Evolutionary conservation across 2,113 vertebrate species (phyloP).

Genomic region (Pelobates fuscus): DNA sequence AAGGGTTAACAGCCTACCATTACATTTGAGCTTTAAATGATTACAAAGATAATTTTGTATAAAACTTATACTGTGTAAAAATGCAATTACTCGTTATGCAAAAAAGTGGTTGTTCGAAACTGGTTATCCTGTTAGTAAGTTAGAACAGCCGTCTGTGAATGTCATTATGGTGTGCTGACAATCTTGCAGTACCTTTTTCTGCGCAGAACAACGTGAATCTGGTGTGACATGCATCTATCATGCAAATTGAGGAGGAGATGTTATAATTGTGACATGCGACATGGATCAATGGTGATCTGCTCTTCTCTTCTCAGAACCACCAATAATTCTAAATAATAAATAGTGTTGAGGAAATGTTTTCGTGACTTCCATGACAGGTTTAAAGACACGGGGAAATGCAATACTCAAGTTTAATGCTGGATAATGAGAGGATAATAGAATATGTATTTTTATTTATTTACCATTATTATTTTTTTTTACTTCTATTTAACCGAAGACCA

Average conservation of each 20-base stretch:
- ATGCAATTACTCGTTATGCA: too few relatives aligned
- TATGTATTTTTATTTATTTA: too few relatives aligned
- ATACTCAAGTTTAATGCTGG: conserved; percentile 1
- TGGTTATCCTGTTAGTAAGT: background rate
- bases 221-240: conserved; percentile 27
- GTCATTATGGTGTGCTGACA: conserved; percentile 1
- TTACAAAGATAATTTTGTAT: too few relatives aligned
- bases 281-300: conserved; percentile 28
- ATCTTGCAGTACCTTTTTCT: background rate
- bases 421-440: conserved; percentile 24
- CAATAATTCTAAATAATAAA: conserved; percentile 40
- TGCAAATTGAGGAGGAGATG: conserved; percentile 29
- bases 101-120: background rate
- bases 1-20: too few relatives aligned
- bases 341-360: conserved; percentile 1
- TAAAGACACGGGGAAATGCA: conserved; percentile 8
- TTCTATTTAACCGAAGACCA: too few relatives aligned
- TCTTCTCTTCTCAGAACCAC: background rate
- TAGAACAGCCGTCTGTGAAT: conserved; percentile 10
- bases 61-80: too few relatives aligned
- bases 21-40: too few relatives aligned
- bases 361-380: conserved; percentile 12
- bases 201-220: background rate
- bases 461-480: too few relatives aligned
- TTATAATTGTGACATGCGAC: conserved; percentile 37